Evolutionary conservation across 2,113 vertebrate genomes (phyloP).

Genomic region (Ranitomeya imitator): DNA sequence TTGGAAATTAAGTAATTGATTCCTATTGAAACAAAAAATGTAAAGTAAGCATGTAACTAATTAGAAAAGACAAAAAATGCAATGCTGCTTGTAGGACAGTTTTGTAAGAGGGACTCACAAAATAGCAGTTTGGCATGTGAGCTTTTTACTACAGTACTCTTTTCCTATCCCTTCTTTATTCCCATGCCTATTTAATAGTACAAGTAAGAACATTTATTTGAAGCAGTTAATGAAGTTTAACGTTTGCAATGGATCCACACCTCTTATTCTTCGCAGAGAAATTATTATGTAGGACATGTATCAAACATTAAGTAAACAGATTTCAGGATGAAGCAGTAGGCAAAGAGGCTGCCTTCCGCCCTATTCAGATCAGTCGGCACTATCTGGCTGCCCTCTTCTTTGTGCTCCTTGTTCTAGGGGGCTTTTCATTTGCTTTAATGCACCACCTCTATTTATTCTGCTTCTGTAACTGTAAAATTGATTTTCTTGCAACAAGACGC

Average conservation of each 20-base stretch:
- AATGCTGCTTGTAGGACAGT: too few relatives aligned
- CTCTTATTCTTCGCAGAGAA: conserved; percentile 43
- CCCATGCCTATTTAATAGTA: neutral
- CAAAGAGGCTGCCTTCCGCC: conserved; percentile 3
- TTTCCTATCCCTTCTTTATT: neutral
- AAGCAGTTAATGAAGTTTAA: conserved; percentile 48
- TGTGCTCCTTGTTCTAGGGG: conserved; percentile 55
- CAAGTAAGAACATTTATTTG: neutral
- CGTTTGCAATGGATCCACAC: conserved; percentile 5
- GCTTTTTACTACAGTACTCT: neutral
- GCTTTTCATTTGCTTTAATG: conserved; percentile 71
- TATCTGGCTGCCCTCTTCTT: conserved; percentile 42
- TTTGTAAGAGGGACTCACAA: neutral
- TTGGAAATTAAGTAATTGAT: neutral
- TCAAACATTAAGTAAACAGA: conserved; percentile 55
- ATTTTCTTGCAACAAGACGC: conserved; percentile 76
- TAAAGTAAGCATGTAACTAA: neutral
- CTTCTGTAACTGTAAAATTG: conserved; percentile 83
- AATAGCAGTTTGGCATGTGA: neutral
- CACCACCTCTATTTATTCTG: conserved; percentile 79
- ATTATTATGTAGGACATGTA: conserved; percentile 57
- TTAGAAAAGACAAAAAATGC: neutral
- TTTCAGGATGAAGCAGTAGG: conserved; percentile 51
- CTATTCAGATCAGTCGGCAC: conserved; percentile 38
- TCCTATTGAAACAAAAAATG: neutral